phyloP scores from a whole-genome alignment of 2,797 vertebrate genomes.

The Poeciliopsis infans region DNA sequence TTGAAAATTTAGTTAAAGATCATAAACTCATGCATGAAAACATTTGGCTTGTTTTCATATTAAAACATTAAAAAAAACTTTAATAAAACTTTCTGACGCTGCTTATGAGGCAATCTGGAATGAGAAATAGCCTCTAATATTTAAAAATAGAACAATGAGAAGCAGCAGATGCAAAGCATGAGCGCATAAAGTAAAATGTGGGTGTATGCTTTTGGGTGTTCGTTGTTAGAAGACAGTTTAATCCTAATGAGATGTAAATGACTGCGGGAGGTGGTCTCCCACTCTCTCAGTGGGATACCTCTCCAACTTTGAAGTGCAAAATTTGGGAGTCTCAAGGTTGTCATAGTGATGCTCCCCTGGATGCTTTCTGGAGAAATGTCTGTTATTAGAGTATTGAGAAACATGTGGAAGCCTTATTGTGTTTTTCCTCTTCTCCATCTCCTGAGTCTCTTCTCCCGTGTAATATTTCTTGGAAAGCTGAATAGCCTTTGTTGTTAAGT shows the following conservation, averaged over 20 bases:
- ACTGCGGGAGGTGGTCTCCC: conserved; percentile 68
- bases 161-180: conserved; percentile 20
- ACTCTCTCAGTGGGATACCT: conserved; percentile 59
- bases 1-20: neutral
- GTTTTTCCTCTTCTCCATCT: conserved; percentile 14
- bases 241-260: conserved; percentile 78
- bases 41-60: neutral
- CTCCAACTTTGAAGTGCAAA: conserved; percentile 70
- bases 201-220: conserved; percentile 17
- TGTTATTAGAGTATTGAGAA: conserved; percentile 74
- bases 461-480: conserved; percentile 35
- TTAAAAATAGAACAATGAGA: conserved; percentile 22
- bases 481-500: conserved; percentile 33
- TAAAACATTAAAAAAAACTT: neutral
- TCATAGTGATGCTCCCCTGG: conserved; percentile 69
- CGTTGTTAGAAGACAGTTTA: conserved; percentile 48
- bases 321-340: conserved; percentile 59
- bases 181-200: conserved; percentile 15
- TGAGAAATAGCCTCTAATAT: conserved; percentile 34
- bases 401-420: conserved; percentile 62
- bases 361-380: conserved; percentile 59
- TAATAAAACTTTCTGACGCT: neutral
- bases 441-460: conserved; percentile 25
- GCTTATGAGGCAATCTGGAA: conserved; percentile 17
- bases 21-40: neutral